Evolutionary conservation across 2,888 invertebrate species (phyloP), one percentile per base, ranked within the genome.

Genomic region (Synergus japonicus): DNA sequence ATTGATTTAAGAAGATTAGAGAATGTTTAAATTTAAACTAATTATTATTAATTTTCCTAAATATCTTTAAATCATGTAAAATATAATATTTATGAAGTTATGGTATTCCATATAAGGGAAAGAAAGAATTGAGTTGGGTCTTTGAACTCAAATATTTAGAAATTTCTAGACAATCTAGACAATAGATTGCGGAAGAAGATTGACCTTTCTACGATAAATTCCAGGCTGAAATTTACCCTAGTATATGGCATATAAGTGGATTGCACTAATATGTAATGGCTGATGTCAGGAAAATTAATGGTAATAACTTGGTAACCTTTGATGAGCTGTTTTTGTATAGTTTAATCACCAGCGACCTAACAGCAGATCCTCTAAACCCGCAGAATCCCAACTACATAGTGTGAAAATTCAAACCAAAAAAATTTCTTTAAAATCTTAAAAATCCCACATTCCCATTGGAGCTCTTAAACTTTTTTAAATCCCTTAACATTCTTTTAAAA

Each of bases 261-360:
- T 49, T 69, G 69, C 49, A 49, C 29, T 49, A 49, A 49, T 69
- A 29, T 49, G 49, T 49, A 69, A 69, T 29, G 69, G 46, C 46
- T 67, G 29, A 67, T 67, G 67, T 46, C 46, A 67, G 67, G 67
- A 44, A 43, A 67, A 67, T 67, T 67, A 46, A 67, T 46, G 44
- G 67, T 67, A 67, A 46, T 46, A 46, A 67, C 46, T 67, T 29
- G 41, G 65, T 67, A 67, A 67, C 67, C 67, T 67, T 67, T 29
- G 46, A 67, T 67, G 46, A 46, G 46, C 22, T 22, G 15, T 22
- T 44, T 49, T 49, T 49, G 49, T n/a, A 7, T 49, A 49, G 13
- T 15, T 49, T 49, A 5, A 10, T 5, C 4, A 49, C 49, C 15
- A 49, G 4, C 15, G 49, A 49, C 13, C 15, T 49, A 15, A 5